phyloP scores from a whole-genome alignment of 1,140 invertebrate genomes.

The Nebria ingens region DNA sequence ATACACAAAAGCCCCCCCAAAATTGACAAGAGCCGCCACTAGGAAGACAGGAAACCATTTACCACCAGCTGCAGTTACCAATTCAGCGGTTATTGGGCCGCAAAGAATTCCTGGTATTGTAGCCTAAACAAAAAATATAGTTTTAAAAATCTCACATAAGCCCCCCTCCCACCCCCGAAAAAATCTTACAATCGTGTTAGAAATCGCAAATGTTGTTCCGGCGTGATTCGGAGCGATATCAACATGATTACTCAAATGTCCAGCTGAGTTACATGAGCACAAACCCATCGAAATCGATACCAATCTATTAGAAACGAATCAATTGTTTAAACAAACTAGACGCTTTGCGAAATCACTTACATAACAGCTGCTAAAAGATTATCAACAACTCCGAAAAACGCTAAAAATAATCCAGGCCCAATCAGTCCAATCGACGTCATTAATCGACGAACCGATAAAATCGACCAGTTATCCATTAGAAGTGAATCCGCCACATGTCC shows the following conservation, averaged over 20 bases:
- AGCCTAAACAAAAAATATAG: too few relatives aligned
- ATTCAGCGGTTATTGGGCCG: conserved; percentile 66
- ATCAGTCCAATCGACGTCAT: conserved; percentile 71
- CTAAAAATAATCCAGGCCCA: conserved; percentile 60
- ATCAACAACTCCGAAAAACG: conserved; percentile 64
- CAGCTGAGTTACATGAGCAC: conserved; percentile 67
- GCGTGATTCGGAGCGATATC: conserved; percentile 72
- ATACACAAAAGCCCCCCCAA: conserved; percentile 67
- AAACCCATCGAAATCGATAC: conserved; percentile 69
- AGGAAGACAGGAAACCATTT: conserved; percentile 71
- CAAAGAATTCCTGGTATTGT: conserved; percentile 50
- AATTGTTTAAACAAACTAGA: too few relatives aligned
- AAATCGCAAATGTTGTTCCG: conserved; percentile 69
- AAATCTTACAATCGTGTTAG: conserved; percentile 59
- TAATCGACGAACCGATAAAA: conserved; percentile 59
- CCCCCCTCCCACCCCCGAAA: too few relatives aligned
- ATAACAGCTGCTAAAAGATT: conserved; percentile 59
- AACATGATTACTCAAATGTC: conserved; percentile 70
- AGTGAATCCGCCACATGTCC: conserved; percentile 66
- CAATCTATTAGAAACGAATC: too few relatives aligned
- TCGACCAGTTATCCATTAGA: conserved; percentile 51
- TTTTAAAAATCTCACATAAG: too few relatives aligned
- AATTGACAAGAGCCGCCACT: conserved; percentile 61
- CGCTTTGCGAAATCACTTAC: conserved; percentile 20
- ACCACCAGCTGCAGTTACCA: conserved; percentile 60